Base-by-base conservation (phyloP, 2,797 vertebrate genomes). In the Ceryle rudis region DNA sequence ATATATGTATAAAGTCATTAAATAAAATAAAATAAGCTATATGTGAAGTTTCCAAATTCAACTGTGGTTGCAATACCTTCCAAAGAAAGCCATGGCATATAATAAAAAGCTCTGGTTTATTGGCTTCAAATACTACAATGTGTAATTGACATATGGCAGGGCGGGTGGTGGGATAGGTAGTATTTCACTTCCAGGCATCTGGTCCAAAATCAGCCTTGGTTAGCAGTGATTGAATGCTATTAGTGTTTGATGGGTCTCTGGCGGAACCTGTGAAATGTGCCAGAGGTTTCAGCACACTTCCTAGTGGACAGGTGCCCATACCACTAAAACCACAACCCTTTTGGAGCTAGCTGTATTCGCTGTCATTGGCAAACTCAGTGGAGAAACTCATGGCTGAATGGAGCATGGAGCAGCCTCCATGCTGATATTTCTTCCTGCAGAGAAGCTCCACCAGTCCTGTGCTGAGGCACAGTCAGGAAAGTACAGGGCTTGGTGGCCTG, bases 221-320 rank as follows among this genome's bases (percentile, higher is more conserved):
- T 94, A 92, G 91, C 79, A 88, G 71, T 95, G 94, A 93, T 91
- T 95, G 95, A 96, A 80, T 65, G 65, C 83, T 96, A 91, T 96
- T 89, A 83, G 69, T 18, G 17, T 93, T 89, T 94, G 92, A 93
- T 93, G 75, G 69, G 91, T 96, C 95, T 96, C 90, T 93, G 72
- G 86, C 33, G 81, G 89, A 91, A 89, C 84, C 77, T 81, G 14
- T 91, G 95, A 96, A 97, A 91, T 72, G 84, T 3, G 1, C 52
- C 0, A 3, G 94, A 93, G 96, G 96, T 96, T 96, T 96, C 95
- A 88, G 49, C 4, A 1, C 69, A 66, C 86, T 95, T 97, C 94
- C 94, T 95, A 54, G 94, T 94, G 96, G 96, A 89, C 81, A 91
- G 91, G 79, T 92, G 94, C 95, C 96, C 95, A 93, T 23, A 93